Base-by-base conservation (phyloP, 2,113 vertebrate genomes). In the Vimba vimba region DNA sequence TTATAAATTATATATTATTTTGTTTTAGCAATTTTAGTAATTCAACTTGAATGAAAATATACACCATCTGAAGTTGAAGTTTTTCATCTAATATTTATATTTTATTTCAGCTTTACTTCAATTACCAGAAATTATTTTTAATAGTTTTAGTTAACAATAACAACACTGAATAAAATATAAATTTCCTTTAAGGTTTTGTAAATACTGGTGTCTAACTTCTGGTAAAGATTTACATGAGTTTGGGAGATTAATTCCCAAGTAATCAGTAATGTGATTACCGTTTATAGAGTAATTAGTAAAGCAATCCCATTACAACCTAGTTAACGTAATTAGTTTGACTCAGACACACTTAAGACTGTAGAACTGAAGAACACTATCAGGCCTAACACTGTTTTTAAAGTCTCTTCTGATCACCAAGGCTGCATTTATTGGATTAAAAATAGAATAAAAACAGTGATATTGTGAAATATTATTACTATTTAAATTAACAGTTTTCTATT, bases 311-410 rank as follows among this genome's bases (percentile, higher is more conserved):
- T 79, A 52, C 74, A 30, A 52, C n/a, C 74, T 30, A 76, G 25
- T 15, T 76, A 76, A 30, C 52, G 15, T 76, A 76, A 76, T 76
- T 76, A 21, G 74, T 25, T 30, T 30, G n/a, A 27, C n/a, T 27
- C 25, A 30, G 25, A 7, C 47, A 52, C 8, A 15, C 30, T 47
- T 76, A 76, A 6, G 25, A 39, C 6, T 21, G 30, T 0, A 69
- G 66, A 8, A 39, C 4, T 36, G 17, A 21, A 69, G 17, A 50
- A 15, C 50, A 57, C 19, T 21, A 21, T 57, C 6, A 21, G 19
- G 17, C 19, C 25, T 4, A 66, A 7, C 25, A 68, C 27, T 0
- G 17, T 19, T 68, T 68, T 3, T 33, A 30, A 30, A 43, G 11
- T 13, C 4, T 10, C 19, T n/a, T 47, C 2, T 47, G 4, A 5